phyloP scores from a whole-genome alignment of 1,140 invertebrate species.

The Ceratosolen fusciceps region DNA sequence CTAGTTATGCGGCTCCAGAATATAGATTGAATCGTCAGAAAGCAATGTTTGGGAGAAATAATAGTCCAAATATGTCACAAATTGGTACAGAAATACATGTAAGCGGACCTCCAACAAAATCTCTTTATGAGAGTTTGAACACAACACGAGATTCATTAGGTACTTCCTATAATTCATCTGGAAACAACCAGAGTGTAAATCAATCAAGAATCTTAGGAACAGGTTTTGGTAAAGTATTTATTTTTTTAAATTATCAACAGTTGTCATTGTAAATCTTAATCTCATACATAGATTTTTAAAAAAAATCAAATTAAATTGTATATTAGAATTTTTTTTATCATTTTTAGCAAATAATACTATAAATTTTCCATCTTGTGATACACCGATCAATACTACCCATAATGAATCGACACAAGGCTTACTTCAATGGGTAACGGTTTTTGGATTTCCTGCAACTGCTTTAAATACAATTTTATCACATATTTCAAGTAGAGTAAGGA shows the following conservation, averaged over 20 bases:
- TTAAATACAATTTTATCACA: slow-evolving; percentile 86
- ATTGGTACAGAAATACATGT: slow-evolving; percentile 69
- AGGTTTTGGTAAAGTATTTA: slow-evolving; percentile 37
- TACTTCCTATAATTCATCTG: slow-evolving; percentile 53
- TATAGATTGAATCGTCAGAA: slow-evolving; percentile 66
- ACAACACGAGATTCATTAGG: slow-evolving; percentile 45
- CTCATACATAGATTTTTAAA: too few species aligned
- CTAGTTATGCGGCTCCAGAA: slow-evolving; percentile 62
- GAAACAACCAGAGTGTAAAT: slow-evolving; percentile 62
- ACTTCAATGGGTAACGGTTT: slow-evolving; percentile 88
- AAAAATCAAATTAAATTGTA: too few species aligned
- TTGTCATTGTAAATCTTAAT: not conserved
- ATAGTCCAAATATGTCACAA: slow-evolving; percentile 57
- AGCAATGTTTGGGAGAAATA: slow-evolving; percentile 64
- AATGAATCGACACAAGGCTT: slow-evolving; percentile 70
- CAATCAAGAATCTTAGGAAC: slow-evolving; percentile 51
- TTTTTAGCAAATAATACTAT: slow-evolving; percentile 43
- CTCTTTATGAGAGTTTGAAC: slow-evolving; percentile 77
- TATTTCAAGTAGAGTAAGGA: slow-evolving; percentile 66
- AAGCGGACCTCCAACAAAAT: slow-evolving; percentile 77
- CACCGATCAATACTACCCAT: slow-evolving; percentile 62
- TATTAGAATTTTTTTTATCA: not conserved
- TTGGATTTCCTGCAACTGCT: slow-evolving; percentile 87
- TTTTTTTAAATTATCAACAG: not conserved
- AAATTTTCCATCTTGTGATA: slow-evolving; percentile 52